Evolutionary conservation across 2,113 vertebrate species (phyloP).

Genomic region (Cavia aperea): DNA sequence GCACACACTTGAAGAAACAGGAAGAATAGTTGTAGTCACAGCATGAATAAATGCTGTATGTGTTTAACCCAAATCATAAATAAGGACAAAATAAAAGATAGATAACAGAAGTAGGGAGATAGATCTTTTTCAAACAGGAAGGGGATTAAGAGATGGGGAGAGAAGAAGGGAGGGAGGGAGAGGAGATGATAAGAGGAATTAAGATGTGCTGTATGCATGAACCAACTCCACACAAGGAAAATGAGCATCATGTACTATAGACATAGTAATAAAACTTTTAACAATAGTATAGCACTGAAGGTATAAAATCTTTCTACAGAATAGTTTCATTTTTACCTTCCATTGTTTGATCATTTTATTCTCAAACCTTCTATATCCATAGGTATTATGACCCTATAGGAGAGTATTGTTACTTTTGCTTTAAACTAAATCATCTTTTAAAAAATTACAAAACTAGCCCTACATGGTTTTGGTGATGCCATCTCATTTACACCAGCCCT

Average conservation of each 20-base stretch:
- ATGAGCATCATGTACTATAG: background rate
- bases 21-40: background rate
- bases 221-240: background rate
- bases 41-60: background rate
- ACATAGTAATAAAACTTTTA: background rate
- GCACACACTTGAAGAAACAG: background rate
- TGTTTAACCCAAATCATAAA: background rate
- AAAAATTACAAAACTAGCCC: background rate
- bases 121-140: background rate
- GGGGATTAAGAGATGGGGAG: background rate
- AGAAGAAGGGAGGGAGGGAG: background rate
- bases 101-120: background rate
- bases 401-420: constrained; percentile 13
- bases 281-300: background rate
- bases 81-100: background rate
- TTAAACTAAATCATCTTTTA: constrained; percentile 12
- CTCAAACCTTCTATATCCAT: constrained; percentile 20
- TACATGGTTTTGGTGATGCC: background rate
- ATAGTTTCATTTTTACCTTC: background rate
- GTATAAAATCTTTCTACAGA: background rate
- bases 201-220: background rate
- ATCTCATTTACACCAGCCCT: background rate
- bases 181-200: background rate
- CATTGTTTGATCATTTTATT: background rate
- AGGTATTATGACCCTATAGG: background rate